These are phyloP conservation scores for Acyrthosiphon pisum DNA, from an alignment of 1,140 invertebrate genomes.

Conservation along the genomic window DNA sequence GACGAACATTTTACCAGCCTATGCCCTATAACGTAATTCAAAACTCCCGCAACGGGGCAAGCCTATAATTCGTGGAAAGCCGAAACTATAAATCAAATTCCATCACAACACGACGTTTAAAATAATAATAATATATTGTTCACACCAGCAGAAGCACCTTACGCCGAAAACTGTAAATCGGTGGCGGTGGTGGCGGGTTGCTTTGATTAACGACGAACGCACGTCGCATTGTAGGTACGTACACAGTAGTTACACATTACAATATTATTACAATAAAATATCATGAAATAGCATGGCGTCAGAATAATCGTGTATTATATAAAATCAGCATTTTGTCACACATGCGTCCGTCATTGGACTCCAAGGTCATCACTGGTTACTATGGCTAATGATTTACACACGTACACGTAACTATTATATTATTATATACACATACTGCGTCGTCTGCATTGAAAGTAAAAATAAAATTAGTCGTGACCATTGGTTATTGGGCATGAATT, in stretches of 20 bases:
- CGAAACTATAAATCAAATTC: constrained; percentile 37
- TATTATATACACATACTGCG: not conserved
- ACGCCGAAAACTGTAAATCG: not conserved
- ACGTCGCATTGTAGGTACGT: not conserved
- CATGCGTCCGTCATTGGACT: constrained; percentile 1
- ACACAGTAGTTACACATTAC: not conserved
- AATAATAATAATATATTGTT: constrained; percentile 41
- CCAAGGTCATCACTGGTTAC: constrained; percentile 6
- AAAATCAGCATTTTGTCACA: constrained; percentile 47
- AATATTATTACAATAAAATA: constrained; percentile 9
- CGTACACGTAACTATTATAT: constrained; percentile 19
- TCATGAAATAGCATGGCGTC: not conserved
- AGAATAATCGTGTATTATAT: not conserved
- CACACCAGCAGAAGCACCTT: not conserved
- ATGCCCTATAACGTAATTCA: not conserved
- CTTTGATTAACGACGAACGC: constrained; percentile 40
- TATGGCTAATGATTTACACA: constrained; percentile 23
- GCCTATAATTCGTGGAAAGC: not conserved
- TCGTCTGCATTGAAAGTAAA: constrained; percentile 45
- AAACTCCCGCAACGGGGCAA: not conserved
- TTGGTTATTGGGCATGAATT: not conserved
- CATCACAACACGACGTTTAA: not conserved
- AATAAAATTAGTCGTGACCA: constrained; percentile 19
- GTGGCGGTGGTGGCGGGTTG: not conserved
- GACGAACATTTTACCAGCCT: not conserved